Percentiles rank a stretch among this genome's conserved stretches.
Evolutionary conservation across 1,140 invertebrate genomes (phyloP).

Genomic region (Diachasmimorpha longicaudata): DNA sequence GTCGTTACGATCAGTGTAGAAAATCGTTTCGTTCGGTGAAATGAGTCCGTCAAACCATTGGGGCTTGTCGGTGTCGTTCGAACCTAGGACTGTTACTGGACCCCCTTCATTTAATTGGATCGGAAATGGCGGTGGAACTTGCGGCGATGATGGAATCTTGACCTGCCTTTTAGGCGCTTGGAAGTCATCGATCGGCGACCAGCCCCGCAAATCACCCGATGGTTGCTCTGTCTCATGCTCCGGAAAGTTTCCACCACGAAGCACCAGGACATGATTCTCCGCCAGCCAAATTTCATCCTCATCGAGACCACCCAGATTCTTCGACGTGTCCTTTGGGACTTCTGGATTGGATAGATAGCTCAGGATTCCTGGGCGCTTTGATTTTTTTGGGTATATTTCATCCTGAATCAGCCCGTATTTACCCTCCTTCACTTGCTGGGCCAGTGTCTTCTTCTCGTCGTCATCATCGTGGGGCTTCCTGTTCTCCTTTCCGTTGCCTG

Average conservation of each 20-base stretch:
- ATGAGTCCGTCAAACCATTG: constrained; percentile 47
- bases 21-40: constrained; percentile 51
- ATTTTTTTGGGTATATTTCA: constrained; percentile 74
- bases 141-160: constrained; percentile 75
- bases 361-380: constrained; percentile 78
- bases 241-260: constrained; percentile 77
- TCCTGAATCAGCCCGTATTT: constrained; percentile 89
- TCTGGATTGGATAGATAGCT: constrained; percentile 81
- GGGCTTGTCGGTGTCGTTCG: constrained; percentile 61
- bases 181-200: constrained; percentile 84
- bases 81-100: constrained; percentile 76
- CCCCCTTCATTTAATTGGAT: constrained; percentile 81
- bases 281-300: constrained; percentile 88
- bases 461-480: constrained; percentile 67
- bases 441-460: constrained; percentile 80
- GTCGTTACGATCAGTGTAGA: constrained; percentile 56
- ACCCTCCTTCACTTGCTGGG: constrained; percentile 85
- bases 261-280: constrained; percentile 84
- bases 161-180: constrained; percentile 80
- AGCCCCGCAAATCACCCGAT: constrained; percentile 57
- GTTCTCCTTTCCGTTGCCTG: constrained; percentile 69
- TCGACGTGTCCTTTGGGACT: constrained; percentile 76
- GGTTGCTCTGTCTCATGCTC: constrained; percentile 51
- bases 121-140: constrained; percentile 87
- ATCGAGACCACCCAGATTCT: constrained; percentile 80